phyloP scores from a whole-genome alignment of 2,113 vertebrate genomes.

The Oxyruncus cristatus region DNA sequence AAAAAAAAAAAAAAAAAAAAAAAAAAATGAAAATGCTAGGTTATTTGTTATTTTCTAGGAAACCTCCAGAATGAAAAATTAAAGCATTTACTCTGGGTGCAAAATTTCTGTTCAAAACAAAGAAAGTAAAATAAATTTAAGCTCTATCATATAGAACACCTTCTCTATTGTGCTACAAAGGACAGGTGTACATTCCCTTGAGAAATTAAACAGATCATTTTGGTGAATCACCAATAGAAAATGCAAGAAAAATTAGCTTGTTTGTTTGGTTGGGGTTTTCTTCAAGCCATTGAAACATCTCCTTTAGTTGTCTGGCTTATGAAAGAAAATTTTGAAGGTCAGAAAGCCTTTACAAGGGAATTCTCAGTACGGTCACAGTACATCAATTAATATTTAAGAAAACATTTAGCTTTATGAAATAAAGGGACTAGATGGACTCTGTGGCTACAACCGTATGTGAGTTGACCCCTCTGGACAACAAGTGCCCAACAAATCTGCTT shows the following conservation, averaged over 20 bases:
- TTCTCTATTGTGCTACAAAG: not conserved
- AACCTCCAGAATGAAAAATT: not conserved
- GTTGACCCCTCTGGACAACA: too few relatives aligned
- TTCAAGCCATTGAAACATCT: not conserved
- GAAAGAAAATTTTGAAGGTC: not conserved
- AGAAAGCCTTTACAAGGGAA: not conserved
- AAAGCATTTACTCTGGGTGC: not conserved
- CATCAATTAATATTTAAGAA: not conserved
- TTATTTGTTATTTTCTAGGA: not conserved
- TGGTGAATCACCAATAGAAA: not conserved
- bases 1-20: not conserved
- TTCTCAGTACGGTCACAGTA: not conserved
- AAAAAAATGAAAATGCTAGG: not conserved
- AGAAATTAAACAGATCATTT: conserved; percentile 49
- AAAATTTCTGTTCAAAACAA: not conserved
- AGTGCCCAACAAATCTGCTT: not conserved
- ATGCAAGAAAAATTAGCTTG: conserved; percentile 28
- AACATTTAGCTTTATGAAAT: not conserved
- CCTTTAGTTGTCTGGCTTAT: not conserved
- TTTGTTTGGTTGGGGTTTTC: not conserved
- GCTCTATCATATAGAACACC: not conserved
- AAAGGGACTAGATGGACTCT: not conserved
- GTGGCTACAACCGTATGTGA: fast-evolving
- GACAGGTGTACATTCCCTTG: not conserved
- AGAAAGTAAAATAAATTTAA: not conserved